Percentiles rank a stretch among this genome's conserved stretches.
phyloP scores from a whole-genome alignment of 2,888 invertebrate species.

The Malacosoma neustria region DNA sequence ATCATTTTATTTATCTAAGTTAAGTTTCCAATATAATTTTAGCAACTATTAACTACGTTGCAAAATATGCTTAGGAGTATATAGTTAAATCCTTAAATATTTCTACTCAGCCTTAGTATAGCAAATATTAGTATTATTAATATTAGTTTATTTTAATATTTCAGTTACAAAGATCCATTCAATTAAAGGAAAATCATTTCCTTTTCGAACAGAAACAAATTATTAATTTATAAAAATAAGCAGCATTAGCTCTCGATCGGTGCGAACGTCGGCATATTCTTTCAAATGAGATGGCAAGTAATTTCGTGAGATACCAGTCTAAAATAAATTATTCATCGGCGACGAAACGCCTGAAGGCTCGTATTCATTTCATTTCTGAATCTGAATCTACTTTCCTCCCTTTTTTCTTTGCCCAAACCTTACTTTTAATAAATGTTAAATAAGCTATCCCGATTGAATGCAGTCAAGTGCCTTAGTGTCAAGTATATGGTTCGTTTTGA shows the following conservation, averaged over 20 bases:
- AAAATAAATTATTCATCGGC: constrained; percentile 73
- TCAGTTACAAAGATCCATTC: not conserved
- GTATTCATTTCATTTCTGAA: constrained; percentile 74
- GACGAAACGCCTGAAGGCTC: constrained; percentile 69
- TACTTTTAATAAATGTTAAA: constrained; percentile 69
- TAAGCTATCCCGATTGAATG: constrained; percentile 59
- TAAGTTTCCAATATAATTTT: too few relatives aligned
- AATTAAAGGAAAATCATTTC: not conserved
- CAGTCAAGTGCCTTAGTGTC: constrained; percentile 22
- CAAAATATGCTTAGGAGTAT: too few relatives aligned
- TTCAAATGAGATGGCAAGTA: constrained; percentile 65
- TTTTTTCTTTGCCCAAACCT: constrained; percentile 55
- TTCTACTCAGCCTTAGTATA: too few relatives aligned
- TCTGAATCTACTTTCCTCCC: constrained; percentile 62
- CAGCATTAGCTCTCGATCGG: constrained; percentile 37
- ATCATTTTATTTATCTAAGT: too few relatives aligned
- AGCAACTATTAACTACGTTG: too few relatives aligned
- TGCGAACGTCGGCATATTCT: constrained; percentile 42
- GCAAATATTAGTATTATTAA: not conserved
- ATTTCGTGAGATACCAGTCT: constrained; percentile 67
- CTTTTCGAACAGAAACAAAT: not conserved
- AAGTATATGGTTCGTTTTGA: constrained; percentile 21
- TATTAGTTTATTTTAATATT: not conserved
- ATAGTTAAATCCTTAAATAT: too few relatives aligned
- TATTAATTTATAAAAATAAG: not conserved